Percentiles rank a stretch among this genome's conserved stretches.
phyloP scores from a whole-genome alignment of 2,797 vertebrate species.

The Xerus rutilus region DNA sequence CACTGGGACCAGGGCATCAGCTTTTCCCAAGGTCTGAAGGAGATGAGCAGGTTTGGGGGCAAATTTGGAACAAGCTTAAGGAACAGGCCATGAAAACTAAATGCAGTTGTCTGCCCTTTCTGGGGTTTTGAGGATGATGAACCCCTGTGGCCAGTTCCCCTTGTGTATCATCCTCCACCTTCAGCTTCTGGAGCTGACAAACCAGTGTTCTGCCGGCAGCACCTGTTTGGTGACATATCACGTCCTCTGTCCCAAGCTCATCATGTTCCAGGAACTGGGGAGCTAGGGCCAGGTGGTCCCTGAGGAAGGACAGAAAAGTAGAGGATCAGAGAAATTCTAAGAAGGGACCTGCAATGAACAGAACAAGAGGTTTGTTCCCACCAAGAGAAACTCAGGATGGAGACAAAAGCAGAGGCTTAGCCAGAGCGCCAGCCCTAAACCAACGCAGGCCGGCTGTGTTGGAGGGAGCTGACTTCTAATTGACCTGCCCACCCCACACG shows the following conservation, averaged over 20 bases:
- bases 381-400: background rate
- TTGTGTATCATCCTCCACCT: background rate
- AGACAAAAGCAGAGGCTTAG: slow-evolving; percentile 76
- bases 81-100: background rate
- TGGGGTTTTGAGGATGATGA: background rate
- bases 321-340: slow-evolving; percentile 9
- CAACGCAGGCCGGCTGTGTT: background rate
- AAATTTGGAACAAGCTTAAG: background rate
- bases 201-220: slow-evolving; percentile 54
- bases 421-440: slow-evolving; percentile 42
- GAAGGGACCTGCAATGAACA: background rate
- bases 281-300: background rate
- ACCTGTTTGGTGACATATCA: slow-evolving; percentile 76
- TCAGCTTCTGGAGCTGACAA: slow-evolving; percentile 25
- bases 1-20: slow-evolving; percentile 23
- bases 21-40: slow-evolving; percentile 35
- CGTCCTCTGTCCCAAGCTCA: slow-evolving; percentile 43
- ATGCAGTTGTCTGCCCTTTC: background rate
- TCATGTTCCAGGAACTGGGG: slow-evolving; percentile 36
- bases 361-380: slow-evolving; percentile 11
- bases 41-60: background rate
- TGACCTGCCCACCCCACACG: slow-evolving; percentile 79
- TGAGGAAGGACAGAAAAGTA: background rate
- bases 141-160: background rate
- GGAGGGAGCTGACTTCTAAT: slow-evolving; percentile 83